These are phyloP conservation scores for Embiotoca jacksoni DNA, from an alignment of 2,113 vertebrate species.

Conservation along the genomic window DNA sequence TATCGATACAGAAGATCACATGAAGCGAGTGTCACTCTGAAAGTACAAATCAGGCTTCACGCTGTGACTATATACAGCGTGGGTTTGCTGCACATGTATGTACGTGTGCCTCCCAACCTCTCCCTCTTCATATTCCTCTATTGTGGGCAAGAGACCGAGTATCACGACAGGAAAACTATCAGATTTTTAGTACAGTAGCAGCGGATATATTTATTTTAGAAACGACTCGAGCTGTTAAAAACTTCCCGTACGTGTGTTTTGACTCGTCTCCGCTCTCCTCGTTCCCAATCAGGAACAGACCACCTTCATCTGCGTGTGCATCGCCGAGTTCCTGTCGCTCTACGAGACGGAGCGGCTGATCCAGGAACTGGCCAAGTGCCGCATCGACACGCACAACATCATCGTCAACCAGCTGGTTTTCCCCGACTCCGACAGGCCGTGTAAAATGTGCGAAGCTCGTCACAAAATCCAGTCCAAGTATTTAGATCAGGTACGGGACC, in stretches of 20 bases:
- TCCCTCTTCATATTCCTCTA: background rate
- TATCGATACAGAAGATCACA: background rate
- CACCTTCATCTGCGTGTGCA: conserved; percentile 96
- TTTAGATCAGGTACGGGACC: conserved; percentile 90
- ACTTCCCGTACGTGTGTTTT: background rate
- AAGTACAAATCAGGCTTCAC: background rate
- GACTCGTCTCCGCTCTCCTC: background rate
- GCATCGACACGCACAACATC: conserved; percentile 96
- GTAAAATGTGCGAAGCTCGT: conserved; percentile 95
- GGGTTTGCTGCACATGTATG: background rate
- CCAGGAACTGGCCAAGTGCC: conserved; percentile 96
- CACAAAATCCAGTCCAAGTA: conserved; percentile 99
- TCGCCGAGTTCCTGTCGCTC: conserved; percentile 94
- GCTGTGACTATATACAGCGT: background rate
- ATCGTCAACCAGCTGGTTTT: conserved; percentile 96
- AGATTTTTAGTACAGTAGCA: too few relatives aligned
- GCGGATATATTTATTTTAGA: too few relatives aligned
- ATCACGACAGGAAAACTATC: too few relatives aligned
- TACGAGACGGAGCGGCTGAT: conserved; percentile 95
- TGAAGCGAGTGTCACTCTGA: background rate
- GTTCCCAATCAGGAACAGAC: conserved; percentile 88
- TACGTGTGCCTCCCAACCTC: background rate
- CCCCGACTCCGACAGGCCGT: conserved; percentile 89
- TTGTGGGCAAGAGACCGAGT: too few relatives aligned
- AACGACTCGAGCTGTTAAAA: too few relatives aligned